Base-by-base conservation (phyloP, 2,888 invertebrate species). In the Branchellion lobata region DNA sequence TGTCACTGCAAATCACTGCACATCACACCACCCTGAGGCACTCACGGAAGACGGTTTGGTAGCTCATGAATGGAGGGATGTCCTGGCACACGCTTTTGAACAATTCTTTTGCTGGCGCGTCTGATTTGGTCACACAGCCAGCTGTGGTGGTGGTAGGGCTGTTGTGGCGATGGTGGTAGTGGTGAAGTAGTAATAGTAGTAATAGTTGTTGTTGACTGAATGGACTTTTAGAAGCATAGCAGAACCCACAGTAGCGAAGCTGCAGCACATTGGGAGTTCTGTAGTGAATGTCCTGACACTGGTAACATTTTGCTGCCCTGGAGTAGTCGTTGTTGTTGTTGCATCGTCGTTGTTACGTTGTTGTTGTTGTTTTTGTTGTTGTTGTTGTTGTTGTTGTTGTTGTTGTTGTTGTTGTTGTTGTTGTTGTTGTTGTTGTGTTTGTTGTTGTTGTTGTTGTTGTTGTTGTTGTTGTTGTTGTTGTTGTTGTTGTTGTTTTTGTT, bases 241-340 rank as follows among this genome's bases (percentile, higher is more conserved):
- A n/a, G n/a, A n/a, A n/a, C n/a, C n/a, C n/a, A n/a, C 84, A 79
- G 36, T 76, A 51, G 78, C 80, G 81, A 69, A 82, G 82, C 61
- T 84, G 84, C 11, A 83, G 36, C 5, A 84, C 79, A 75, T 84
- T 84, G 31, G 79, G 73, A 8, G 83, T 83, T 40, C 83, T 80
- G 81, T 79, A 82, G 11, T 81, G 18, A 21, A 84, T 33, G 2
- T 84, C 53, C 11, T 79, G 82, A 73, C 84, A 84, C 29, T 80
- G 79, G 69, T 80, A 83, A 75, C 84, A 84, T 53, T 65, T 31
- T 24, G 78, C 29, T 29, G 36, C 33, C 29, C 81, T 83, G 80
- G 8, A 47, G 47, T 47, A 47, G 47, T 47, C 8, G 47, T 47
- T 14, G 47, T 47, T 14, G 65, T 29, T 14, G 65, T 65, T 14